Conservation (phyloP, 1,140 invertebrate genomes). For the Caenorhabditis tropicalis region DNA sequence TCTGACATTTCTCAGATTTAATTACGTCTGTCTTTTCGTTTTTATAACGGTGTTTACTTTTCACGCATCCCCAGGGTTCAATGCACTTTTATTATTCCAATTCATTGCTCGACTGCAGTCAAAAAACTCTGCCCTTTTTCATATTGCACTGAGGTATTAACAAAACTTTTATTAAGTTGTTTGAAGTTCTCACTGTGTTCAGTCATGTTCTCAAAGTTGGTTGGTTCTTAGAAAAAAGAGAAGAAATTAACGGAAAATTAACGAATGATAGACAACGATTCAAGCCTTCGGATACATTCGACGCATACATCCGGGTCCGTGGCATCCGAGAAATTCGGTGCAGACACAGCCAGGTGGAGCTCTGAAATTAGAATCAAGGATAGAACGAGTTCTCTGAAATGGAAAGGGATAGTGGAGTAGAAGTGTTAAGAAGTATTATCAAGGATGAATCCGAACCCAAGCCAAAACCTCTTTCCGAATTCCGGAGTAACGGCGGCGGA, state of each 20-base stretch:
- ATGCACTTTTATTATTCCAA: no score
- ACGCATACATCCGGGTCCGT: conserved; percentile 15
- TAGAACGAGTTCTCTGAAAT: not conserved
- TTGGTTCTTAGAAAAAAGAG: not conserved
- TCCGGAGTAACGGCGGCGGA: not conserved
- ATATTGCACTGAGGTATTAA: no score
- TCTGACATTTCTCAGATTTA: no score
- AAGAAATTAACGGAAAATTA: not conserved
- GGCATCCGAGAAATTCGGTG: conserved; percentile 9
- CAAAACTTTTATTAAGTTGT: not conserved
- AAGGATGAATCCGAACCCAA: not conserved
- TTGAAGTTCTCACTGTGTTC: not conserved
- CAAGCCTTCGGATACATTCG: conserved; percentile 9
- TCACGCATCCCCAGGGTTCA: no score
- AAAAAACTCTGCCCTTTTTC: not conserved
- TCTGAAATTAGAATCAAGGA: not conserved
- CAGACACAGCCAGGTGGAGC: conserved; percentile 24
- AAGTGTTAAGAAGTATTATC: not conserved
- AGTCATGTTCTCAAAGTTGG: not conserved
- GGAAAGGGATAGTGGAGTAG: not conserved
- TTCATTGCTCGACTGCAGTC: no score
- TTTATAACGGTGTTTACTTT: no score
- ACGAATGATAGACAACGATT: not conserved
- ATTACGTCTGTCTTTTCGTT: no score
- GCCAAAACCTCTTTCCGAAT: not conserved